Conservation (phyloP, 1,140 invertebrate genomes). For the Apis laboriosa region DNA sequence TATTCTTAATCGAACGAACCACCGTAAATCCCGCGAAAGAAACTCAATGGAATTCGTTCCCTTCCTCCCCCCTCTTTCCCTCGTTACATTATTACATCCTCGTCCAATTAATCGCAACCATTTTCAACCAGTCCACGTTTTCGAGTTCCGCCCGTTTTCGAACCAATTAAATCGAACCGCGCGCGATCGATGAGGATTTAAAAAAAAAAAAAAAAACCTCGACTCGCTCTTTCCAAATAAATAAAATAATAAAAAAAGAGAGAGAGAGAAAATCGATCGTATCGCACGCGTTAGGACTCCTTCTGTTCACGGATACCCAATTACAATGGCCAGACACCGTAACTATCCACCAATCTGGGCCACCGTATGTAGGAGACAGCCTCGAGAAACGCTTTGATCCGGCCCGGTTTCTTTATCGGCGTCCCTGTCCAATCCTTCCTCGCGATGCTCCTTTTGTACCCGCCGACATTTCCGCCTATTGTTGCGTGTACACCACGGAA, state of each 20-base stretch:
- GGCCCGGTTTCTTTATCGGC: conserved; percentile 61
- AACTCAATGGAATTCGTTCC: conserved; percentile 12
- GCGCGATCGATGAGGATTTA: too few relatives aligned
- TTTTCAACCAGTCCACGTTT: neutral
- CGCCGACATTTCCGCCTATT: conserved; percentile 66
- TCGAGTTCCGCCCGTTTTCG: neutral
- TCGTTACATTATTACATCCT: neutral
- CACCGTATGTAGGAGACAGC: conserved; percentile 59
- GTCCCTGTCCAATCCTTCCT: conserved; percentile 56
- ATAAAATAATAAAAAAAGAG: neutral
- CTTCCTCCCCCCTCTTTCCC: neutral
- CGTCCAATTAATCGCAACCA: neutral
- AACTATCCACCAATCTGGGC: conserved; percentile 69
- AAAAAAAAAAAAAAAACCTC: too few relatives aligned
- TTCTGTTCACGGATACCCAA: conserved; percentile 51
- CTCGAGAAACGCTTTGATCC: conserved; percentile 58
- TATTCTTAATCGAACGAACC: neutral
- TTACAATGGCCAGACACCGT: conserved; percentile 72
- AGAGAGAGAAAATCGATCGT: conserved; percentile 38
- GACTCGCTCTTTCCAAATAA: too few relatives aligned
- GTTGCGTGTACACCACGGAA: conserved; percentile 58
- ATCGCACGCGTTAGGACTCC: neutral
- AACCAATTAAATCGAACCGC: neutral
- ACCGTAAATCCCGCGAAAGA: neutral
- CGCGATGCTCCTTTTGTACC: conserved; percentile 63